Base-by-base conservation (phyloP, 1,140 invertebrate genomes). In the Musca vetustissima region DNA sequence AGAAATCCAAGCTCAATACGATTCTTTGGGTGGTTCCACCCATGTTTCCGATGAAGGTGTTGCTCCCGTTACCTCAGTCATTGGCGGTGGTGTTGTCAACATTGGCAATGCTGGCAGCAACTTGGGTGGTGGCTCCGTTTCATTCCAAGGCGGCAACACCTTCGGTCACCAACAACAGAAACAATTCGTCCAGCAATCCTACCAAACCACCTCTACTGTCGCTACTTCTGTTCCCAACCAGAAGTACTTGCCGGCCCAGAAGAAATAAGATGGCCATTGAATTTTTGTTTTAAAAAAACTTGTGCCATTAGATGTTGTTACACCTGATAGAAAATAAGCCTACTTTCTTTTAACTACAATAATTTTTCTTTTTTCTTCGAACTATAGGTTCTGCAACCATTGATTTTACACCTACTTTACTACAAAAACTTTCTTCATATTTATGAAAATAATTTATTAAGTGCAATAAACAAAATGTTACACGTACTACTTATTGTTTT, bases 1-100 rank as follows among this genome's bases (percentile, higher is more conserved):
- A 55, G 73, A 82, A 69, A 82, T 82, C 22, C 80, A 82, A 72
- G 79, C 79, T 11, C 79, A 81, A 55, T 81, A 81, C 59, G 79
- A 81, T 68, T 74, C 79, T 43, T 64, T 81, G 47, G 79, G 79
- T 6, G 79, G 79, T 6, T 75, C 79, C 24, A 81, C 78, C 0
- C 77, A 78, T 65, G 76, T 81, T 13, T 79, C 79, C 19, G 79
- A 81, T 52, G 79, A 81, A 68, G 79, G 79, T 25, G 69, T 81
- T 8, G 79, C 79, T 13, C 79, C 79, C 14, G 72, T 81, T 24
- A 74, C 73, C 19, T 80, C 73, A n/a, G 77, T 78, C 67, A 74
- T 79, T 66, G 66, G 71, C 17, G 65, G 67, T 43, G 22, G 52
- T 25, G 9, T 36, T 28, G 64, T 47, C 22, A 48, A 48, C 6